These are phyloP conservation scores for Folsomia candida DNA, from an alignment of 2,888 invertebrate species.

Conservation along the genomic window DNA sequence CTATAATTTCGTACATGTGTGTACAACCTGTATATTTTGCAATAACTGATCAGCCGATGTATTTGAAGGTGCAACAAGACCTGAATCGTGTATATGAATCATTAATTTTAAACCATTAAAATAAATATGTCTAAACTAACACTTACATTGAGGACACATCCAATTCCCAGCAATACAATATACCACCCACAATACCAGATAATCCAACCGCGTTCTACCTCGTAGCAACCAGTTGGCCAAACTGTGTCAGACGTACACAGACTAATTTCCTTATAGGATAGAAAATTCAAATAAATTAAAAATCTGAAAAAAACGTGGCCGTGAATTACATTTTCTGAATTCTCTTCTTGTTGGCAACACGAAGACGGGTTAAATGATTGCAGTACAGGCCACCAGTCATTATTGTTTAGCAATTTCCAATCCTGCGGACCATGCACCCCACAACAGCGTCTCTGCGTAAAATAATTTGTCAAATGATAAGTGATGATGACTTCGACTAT, in stretches of 20 bases:
- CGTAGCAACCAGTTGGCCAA: slow-evolving; percentile 23
- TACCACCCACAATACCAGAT: slow-evolving; percentile 12
- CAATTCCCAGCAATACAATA: slow-evolving; percentile 4
- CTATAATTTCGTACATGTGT: too few relatives aligned
- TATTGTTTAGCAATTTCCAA: slow-evolving; percentile 8
- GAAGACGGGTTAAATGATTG: slow-evolving; percentile 1
- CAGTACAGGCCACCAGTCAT: neutral
- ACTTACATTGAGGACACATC: slow-evolving; percentile 20
- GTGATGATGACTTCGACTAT: neutral
- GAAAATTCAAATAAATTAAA: too few relatives aligned
- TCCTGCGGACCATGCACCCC: slow-evolving; percentile 22
- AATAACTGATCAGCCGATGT: neutral
- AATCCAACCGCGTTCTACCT: slow-evolving; percentile 13
- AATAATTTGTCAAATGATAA: neutral
- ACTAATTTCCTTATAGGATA: too few relatives aligned
- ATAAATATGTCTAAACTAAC: too few relatives aligned
- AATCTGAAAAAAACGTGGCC: too few relatives aligned
- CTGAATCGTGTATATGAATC: neutral
- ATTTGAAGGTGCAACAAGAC: neutral
- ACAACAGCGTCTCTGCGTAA: slow-evolving; percentile 27
- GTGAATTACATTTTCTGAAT: neutral
- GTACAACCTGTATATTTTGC: neutral
- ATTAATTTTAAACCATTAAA: too few relatives aligned
- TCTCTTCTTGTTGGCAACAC: neutral
- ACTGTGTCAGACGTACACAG: neutral